Base-by-base conservation (phyloP, 2,888 invertebrate species). In the Boloria selene region DNA sequence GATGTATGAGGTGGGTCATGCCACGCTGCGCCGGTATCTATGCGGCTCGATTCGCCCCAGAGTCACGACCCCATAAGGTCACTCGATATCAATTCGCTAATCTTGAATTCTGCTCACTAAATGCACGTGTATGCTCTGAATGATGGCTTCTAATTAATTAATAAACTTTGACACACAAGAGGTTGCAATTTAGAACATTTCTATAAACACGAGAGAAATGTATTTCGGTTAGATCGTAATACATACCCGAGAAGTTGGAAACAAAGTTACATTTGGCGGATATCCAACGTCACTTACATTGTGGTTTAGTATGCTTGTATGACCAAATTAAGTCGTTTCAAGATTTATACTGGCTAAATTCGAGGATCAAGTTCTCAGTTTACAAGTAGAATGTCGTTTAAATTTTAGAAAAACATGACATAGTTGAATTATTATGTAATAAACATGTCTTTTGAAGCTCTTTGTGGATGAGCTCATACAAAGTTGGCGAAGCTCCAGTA, bases 241-340 rank as follows among this genome's bases (percentile, higher is more conserved):
- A 79, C 80, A 80, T 81, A 77, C 77, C 77, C 75, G 76, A 74
- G 77, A 81, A 80, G 81, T 85, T 82, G 82, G 80, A 80, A 83
- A 86, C 86, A 85, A 84, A 87, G 82, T 84, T 83, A 81, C 82
- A 79, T 88, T 77, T 90, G 90, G 90, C 89, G 79, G 80, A 79
- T 80, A 84, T 87, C 89, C 89, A 90, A 87, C 77, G 77, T 80
- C 83, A 84, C 85, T 86, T 85, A 85, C 83, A 85, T 85, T 85
- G 82, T 84, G 83, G 86, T 87, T 86, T 83, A 84, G 79, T 82
- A 75, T 71, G 81, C 82, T 72, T 78, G 85, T 82, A 85, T 79
- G 81, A 82, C 79, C 83, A 80, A 84, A 85, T 86, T 80, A 77
- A 76, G 76, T 81, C 76, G 75, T 77, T 74, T 72, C 66, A 75